Base-by-base conservation (phyloP, 2,113 vertebrate species). In the Microtus montanus region DNA sequence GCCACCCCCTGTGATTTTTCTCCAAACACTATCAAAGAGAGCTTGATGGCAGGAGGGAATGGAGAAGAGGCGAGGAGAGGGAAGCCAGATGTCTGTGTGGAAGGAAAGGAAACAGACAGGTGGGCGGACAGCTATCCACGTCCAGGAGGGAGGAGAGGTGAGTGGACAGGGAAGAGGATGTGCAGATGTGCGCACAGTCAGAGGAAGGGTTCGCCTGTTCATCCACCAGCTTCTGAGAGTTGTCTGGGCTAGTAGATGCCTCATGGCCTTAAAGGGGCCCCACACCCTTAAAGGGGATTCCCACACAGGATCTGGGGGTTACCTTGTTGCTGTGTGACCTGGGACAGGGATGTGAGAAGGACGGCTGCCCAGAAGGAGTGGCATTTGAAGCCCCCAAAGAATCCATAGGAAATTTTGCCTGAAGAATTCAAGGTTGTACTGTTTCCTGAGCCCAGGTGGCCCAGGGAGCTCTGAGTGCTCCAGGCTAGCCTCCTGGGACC, bases 261-360 rank as follows among this genome's bases (percentile, higher is more conserved):
- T 58, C 52, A 14, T 61, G 80, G 24, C 12, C 7, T 1, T 58
- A 58, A 58, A 58, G 26, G 66, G 28, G 28, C 3, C 66, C 33
- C 33, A 24, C 14, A 20, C 19, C 24, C 28, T 15, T 19, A 47
- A 54, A 30, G 63, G 15, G 47, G 24, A 33, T 38, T 10, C 24
- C 70, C 0, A 9, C 8, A 0, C 22, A 44, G 24, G 1, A 9
- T 24, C 28, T 30, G 61, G 11, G 58, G 15, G 9, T 91, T 84
- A 30, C 61, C 70, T 58, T 24, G 47, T 41, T 71, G 35, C 12
- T 49, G 49, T 49, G 35, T 49, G 35, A 22, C 13, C n/a, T 33
- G 19, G 7, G 61, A 8, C 13, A 20, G 10, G 6, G 12, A 35
- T 20, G 35, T 10, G 20, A 74, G 79, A 66, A 79, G 64, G 13